These are phyloP conservation scores for Scaptomyza flava DNA, from an alignment of 2,888 invertebrate genomes.

Conservation along the genomic window DNA sequence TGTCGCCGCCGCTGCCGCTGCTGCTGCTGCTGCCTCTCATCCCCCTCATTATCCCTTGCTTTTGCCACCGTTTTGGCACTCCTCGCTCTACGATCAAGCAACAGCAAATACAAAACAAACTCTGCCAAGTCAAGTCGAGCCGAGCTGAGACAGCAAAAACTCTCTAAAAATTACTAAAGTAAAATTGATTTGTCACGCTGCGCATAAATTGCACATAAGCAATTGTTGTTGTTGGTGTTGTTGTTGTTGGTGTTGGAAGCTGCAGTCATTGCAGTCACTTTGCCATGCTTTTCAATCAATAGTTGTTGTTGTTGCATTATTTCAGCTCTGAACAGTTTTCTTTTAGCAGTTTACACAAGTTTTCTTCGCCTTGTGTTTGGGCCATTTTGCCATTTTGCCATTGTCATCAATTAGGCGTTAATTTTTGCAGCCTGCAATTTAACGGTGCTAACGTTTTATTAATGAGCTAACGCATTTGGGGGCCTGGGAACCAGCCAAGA, in stretches of 20 bases:
- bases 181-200: constrained; percentile 81
- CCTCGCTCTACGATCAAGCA: constrained; percentile 32
- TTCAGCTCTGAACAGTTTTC: not conserved
- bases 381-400: constrained; percentile 50
- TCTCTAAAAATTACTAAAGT: constrained; percentile 58
- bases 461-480: constrained; percentile 69
- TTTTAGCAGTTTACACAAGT: constrained; percentile 1
- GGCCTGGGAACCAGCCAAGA: constrained; percentile 54
- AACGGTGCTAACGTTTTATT: constrained; percentile 75
- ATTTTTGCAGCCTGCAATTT: constrained; percentile 63
- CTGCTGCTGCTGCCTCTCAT: not conserved
- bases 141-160: constrained; percentile 42
- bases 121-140: constrained; percentile 16
- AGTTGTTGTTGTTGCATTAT: no score
- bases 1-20: not conserved
- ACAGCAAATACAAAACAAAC: constrained; percentile 39
- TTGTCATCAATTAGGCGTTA: constrained; percentile 78
- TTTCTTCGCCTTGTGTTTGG: constrained; percentile 20
- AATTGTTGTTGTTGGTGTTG: constrained; percentile 24
- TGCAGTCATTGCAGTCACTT: constrained; percentile 57
- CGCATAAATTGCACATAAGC: constrained; percentile 82
- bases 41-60: not conserved
- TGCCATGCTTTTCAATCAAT: constrained; percentile 67
- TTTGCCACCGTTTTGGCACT: not conserved
- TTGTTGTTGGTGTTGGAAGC: constrained; percentile 30